Conservation (phyloP, 2,797 vertebrate genomes). For the Oreochromis grahami region DNA sequence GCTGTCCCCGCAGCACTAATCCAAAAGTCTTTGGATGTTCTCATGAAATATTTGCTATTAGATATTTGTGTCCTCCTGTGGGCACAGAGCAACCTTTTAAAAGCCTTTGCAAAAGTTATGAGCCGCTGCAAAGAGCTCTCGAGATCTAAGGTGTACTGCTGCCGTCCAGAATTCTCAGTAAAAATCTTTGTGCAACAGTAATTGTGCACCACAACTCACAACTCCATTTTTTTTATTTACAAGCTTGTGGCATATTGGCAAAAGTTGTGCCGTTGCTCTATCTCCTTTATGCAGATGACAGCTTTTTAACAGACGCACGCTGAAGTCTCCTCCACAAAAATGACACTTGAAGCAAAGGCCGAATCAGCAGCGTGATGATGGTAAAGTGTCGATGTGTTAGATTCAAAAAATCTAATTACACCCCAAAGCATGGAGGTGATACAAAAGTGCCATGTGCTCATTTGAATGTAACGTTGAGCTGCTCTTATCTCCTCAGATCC, state of each 20-base stretch:
- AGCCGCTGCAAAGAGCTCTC: background rate
- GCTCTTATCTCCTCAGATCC: background rate
- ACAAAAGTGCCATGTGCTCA: background rate
- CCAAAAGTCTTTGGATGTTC: slow-evolving; percentile 22
- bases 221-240: slow-evolving; percentile 6
- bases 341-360: background rate
- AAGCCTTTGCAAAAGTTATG: slow-evolving; percentile 9
- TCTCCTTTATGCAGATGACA: slow-evolving; percentile 40
- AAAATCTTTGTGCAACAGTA: background rate
- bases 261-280: slow-evolving; percentile 25
- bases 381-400: background rate
- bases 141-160: background rate
- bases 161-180: background rate
- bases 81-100: background rate
- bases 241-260: slow-evolving; percentile 11
- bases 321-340: background rate
- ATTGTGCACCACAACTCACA: background rate
- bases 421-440: background rate
- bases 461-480: background rate
- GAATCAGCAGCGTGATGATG: background rate
- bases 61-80: background rate
- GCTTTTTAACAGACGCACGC: slow-evolving; percentile 21
- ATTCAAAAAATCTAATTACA: background rate
- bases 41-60: slow-evolving; percentile 38
- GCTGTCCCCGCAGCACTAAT: slow-evolving; percentile 13